Evolutionary conservation across 1,140 invertebrate genomes (phyloP).

Genomic region (Yoshiicerus persimilis): DNA sequence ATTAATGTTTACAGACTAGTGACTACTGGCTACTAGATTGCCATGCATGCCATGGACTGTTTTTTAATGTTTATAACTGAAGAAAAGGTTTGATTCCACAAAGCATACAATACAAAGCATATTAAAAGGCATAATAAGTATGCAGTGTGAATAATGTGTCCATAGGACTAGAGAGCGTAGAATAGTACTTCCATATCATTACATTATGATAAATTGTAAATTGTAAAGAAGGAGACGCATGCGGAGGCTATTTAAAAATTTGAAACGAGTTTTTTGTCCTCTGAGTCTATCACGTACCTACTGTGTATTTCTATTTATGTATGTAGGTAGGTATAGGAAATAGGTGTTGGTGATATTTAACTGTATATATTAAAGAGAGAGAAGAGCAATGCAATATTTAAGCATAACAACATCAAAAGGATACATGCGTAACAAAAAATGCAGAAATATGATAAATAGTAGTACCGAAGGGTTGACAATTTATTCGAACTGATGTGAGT

Average conservation of each 20-base stretch:
- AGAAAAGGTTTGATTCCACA: neutral
- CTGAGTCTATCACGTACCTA: neutral
- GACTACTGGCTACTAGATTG: neutral
- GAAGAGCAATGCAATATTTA: neutral
- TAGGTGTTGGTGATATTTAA: neutral
- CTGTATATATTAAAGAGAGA: neutral
- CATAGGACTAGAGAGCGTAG: neutral
- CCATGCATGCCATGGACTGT: neutral
- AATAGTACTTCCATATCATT: conserved; percentile 9
- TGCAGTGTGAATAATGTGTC: conserved; percentile 19
- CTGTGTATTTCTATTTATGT: neutral
- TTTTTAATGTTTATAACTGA: neutral
- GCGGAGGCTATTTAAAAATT: conserved; percentile 48
- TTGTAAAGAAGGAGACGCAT: conserved; percentile 30
- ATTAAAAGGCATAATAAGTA: conserved; percentile 3
- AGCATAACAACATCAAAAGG: neutral
- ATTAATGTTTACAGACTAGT: neutral
- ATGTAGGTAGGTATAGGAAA: neutral
- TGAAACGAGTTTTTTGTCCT: conserved; percentile 45
- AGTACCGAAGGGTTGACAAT: conserved; percentile 49
- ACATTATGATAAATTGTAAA: conserved; percentile 8
- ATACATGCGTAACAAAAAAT: conserved; percentile 45
- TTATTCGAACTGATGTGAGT: neutral
- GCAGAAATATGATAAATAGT: conserved; percentile 51
- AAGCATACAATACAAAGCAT: neutral